Base-by-base conservation (phyloP, 2,888 invertebrate species). In the Plagiodera versicolora region DNA sequence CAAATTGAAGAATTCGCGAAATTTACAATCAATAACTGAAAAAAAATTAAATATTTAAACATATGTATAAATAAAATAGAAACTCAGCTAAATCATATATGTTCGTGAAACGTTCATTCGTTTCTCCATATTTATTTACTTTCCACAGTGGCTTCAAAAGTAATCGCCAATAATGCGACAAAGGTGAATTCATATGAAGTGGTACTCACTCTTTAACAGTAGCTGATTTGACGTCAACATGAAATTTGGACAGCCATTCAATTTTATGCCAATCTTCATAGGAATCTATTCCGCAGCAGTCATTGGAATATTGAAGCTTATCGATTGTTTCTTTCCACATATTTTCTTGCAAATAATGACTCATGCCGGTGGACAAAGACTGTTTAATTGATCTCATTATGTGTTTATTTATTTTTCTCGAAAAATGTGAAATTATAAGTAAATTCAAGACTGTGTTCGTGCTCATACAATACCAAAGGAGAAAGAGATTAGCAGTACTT, bases 241-340 rank as follows among this genome's bases (percentile, higher is more conserved):
- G 78, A 59, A 85, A 84, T 72, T 83, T 81, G 65, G 82, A 84
- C 63, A 87, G 80, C 86, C 86, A 86, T 30, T 84, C 81, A 18
- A 84, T 81, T 70, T 83, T 80, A 72, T 85, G 83, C 86, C 86
- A 87, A 73, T 86, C 86, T 65, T 79, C 77, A 35, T 83, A 83
- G 50, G 76, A 76, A 59, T 83, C 82, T 1, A 83, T 82, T 10
- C 86, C 86, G 67, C 86, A 87, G 69, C 86, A 87, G 68, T 83
- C 80, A 59, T 85, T 70, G 45, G 70, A 70, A 48, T 77, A 83
- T 80, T 87, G 86, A 80, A 87, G 82, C 9, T 79, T 82, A 70
- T 87, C 86, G 65, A 86, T 78, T 2, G 83, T 78, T 18, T 76
- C 77, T 71, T 86, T 87, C 85, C 86, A 86, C 14, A 79, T 77